phyloP scores from a whole-genome alignment of 2,113 vertebrate genomes.

The Noctilio leporinus region DNA sequence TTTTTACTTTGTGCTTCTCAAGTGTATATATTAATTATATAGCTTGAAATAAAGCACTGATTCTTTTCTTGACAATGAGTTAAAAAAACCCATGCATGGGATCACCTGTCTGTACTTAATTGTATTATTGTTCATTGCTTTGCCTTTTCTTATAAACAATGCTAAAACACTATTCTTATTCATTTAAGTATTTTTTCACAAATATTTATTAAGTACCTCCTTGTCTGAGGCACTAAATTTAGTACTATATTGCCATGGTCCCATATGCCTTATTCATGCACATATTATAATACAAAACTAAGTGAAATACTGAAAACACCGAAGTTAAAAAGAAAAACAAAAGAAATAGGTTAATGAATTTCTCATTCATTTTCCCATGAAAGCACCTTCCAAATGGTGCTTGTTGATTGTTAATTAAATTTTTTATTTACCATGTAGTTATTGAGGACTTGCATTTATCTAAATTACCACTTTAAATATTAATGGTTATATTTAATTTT shows the following conservation, averaged over 20 bases:
- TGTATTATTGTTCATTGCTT: background rate
- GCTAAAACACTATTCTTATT: background rate
- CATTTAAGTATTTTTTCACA: background rate
- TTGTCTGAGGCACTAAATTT: background rate
- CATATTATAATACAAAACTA: background rate
- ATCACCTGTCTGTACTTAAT: background rate
- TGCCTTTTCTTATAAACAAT: background rate
- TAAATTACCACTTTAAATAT: slow-evolving; percentile 64
- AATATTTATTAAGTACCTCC: background rate
- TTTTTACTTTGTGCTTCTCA: background rate
- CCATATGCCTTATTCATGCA: background rate
- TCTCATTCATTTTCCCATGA: slow-evolving; percentile 8
- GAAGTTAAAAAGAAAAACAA: background rate
- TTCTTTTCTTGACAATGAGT: background rate
- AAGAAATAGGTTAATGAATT: background rate
- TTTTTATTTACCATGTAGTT: slow-evolving; percentile 60
- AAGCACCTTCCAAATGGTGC: slow-evolving; percentile 33
- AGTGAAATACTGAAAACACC: background rate
- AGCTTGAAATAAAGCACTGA: background rate
- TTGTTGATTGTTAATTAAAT: slow-evolving; percentile 51
- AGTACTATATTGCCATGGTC: background rate
- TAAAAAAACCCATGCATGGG: background rate
- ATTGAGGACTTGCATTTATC: slow-evolving; percentile 62
- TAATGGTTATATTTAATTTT: slow-evolving; percentile 59
- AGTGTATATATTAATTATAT: background rate